These are phyloP conservation scores for Laticauda laticaudata DNA, from an alignment of 2,113 vertebrate genomes.

Conservation along the genomic window DNA sequence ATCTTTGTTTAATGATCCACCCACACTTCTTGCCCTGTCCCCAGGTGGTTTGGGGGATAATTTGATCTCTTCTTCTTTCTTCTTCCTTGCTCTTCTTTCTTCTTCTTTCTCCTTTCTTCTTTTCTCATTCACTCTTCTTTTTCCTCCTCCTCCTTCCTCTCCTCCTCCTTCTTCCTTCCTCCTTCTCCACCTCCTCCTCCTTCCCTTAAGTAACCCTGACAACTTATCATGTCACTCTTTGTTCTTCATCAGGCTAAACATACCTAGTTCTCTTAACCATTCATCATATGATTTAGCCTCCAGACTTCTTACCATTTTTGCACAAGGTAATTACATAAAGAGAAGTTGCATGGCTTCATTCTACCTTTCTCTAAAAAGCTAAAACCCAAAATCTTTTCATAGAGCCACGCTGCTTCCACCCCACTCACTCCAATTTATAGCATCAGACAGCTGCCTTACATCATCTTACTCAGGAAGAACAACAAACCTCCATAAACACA, in stretches of 20 bases:
- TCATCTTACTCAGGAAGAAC: neutral
- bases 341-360: neutral
- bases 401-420: neutral
- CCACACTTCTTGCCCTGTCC: neutral
- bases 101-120: too few relatives aligned
- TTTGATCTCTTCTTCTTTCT: neutral
- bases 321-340: neutral
- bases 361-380: neutral
- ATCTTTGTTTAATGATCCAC: neutral
- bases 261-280: neutral
- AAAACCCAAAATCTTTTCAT: neutral
- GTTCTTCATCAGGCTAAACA: neutral
- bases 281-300: neutral
- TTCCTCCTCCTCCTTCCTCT: too few relatives aligned
- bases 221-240: too few relatives aligned
- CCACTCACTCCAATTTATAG: neutral
- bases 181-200: too few relatives aligned
- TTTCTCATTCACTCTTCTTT: too few relatives aligned
- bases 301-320: neutral
- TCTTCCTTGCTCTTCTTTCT: too few relatives aligned
- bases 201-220: too few relatives aligned
- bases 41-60: neutral
- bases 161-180: too few relatives aligned
- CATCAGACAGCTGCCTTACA: neutral
- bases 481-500: neutral